These are phyloP conservation scores for Nebria brevicollis DNA, from an alignment of 2,888 invertebrate species.

Conservation along the genomic window DNA sequence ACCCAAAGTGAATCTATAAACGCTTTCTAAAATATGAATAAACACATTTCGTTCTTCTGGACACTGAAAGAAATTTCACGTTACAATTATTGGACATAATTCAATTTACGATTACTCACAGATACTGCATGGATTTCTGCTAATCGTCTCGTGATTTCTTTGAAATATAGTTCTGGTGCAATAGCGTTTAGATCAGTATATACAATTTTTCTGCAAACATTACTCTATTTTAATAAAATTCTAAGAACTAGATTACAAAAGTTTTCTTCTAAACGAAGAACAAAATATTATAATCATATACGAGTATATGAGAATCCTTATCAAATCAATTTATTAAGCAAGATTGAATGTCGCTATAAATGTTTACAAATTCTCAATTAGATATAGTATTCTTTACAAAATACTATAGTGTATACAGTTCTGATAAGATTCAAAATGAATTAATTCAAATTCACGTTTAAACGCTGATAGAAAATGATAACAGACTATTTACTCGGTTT, in stretches of 20 bases:
- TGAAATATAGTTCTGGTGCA: slow-evolving; percentile 95
- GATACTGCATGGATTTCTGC: slow-evolving; percentile 92
- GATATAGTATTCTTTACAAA: too few relatives aligned
- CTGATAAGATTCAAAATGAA: too few relatives aligned
- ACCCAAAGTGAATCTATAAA: slow-evolving; percentile 92
- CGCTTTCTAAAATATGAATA: slow-evolving; percentile 90
- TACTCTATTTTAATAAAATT: too few relatives aligned
- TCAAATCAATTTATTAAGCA: too few relatives aligned
- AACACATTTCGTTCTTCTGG: slow-evolving; percentile 88
- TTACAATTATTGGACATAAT: neutral
- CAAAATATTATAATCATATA: too few relatives aligned
- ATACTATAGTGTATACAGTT: too few relatives aligned
- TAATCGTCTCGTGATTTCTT: slow-evolving; percentile 86
- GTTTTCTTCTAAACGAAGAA: too few relatives aligned
- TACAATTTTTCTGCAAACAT: slow-evolving; percentile 78
- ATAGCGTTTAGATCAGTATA: slow-evolving; percentile 91
- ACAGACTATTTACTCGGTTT: slow-evolving; percentile 75
- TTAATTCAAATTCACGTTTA: neutral
- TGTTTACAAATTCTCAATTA: too few relatives aligned
- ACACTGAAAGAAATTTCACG: slow-evolving; percentile 67
- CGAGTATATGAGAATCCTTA: too few relatives aligned
- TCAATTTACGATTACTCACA: slow-evolving; percentile 66
- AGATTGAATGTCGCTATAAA: too few relatives aligned
- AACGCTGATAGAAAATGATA: neutral
- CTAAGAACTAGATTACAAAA: too few relatives aligned